Percentiles rank a stretch among this genome's conserved stretches.
Evolutionary conservation across 1,140 invertebrate genomes (phyloP).

Genomic region (Adelges cooleyi): DNA sequence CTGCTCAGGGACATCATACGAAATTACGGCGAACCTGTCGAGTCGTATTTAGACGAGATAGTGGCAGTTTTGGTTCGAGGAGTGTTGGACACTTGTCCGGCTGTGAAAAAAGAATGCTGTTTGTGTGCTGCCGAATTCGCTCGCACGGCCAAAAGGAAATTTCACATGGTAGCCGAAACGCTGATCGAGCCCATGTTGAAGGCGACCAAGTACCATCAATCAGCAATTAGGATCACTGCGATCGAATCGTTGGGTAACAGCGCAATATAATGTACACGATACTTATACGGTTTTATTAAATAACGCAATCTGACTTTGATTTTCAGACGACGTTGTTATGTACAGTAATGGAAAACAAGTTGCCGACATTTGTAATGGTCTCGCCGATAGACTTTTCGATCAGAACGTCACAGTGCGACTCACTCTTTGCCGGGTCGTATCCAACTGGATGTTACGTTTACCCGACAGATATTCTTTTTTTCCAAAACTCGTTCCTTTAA

Average conservation of each 20-base stretch:
- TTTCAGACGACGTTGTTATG: conserved; percentile 45
- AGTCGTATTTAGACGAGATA: conserved; percentile 60
- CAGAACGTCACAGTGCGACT: conserved; percentile 51
- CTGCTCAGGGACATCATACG: conserved; percentile 53
- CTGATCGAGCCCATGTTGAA: conserved; percentile 58
- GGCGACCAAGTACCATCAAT: conserved; percentile 68
- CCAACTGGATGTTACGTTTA: conserved; percentile 54
- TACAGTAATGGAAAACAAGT: conserved; percentile 50
- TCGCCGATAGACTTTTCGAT: conserved; percentile 67
- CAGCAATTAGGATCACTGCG: conserved; percentile 57
- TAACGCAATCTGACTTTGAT: no score
- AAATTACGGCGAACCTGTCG: conserved; percentile 49
- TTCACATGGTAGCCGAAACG: conserved; percentile 58
- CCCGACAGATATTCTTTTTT: conserved; percentile 68
- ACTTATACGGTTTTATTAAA: no score
- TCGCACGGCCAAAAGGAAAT: conserved; percentile 49
- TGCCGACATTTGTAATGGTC: conserved; percentile 48
- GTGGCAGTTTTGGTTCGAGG: conserved; percentile 58
- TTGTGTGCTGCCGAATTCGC: conserved; percentile 53
- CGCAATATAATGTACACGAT: not conserved
- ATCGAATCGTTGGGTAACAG: conserved; percentile 56
- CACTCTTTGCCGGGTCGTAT: conserved; percentile 52
- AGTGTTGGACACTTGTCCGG: conserved; percentile 60
- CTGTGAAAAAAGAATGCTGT: conserved; percentile 66
- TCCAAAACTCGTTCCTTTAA: conserved; percentile 57